Percentiles rank a stretch among this genome's conserved stretches.
Evolutionary conservation across 2,888 invertebrate species (phyloP).

Genomic region (Ochropleura plecta): DNA sequence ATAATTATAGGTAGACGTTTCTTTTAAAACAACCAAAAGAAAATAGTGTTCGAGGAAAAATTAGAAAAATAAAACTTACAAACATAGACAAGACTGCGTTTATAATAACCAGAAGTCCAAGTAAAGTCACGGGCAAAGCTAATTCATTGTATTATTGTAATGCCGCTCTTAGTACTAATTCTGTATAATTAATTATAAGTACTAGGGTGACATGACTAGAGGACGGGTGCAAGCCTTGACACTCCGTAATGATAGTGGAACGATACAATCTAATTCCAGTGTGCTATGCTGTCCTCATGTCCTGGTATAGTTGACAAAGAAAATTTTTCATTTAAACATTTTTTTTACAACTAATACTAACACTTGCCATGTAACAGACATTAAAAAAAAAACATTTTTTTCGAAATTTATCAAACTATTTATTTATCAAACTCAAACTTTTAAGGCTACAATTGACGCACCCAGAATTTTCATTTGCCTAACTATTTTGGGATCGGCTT

Average conservation of each 20-base stretch:
- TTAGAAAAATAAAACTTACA: not conserved
- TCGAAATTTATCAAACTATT: no score
- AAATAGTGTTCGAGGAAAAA: not conserved
- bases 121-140: constrained; percentile 47
- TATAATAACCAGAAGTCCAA: constrained; percentile 46
- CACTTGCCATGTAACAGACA: not conserved
- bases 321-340: no score
- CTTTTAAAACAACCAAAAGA: not conserved
- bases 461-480: not conserved
- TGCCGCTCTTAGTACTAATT: constrained; percentile 32
- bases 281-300: constrained; percentile 34
- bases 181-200: constrained; percentile 61
- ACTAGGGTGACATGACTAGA: constrained; percentile 59
- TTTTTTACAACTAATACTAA: no score
- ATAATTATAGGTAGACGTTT: not conserved
- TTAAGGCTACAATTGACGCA: not conserved
- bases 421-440: no score
- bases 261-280: constrained; percentile 59
- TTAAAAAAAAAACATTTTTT: no score
- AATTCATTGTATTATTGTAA: constrained; percentile 24
- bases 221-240: constrained; percentile 66
- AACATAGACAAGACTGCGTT: not conserved
- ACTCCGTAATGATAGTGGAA: constrained; percentile 61
- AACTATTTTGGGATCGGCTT: no score
- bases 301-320: constrained; percentile 32